Conservation (phyloP, 2,888 invertebrate genomes). For the Sinhomidia bicolor region DNA sequence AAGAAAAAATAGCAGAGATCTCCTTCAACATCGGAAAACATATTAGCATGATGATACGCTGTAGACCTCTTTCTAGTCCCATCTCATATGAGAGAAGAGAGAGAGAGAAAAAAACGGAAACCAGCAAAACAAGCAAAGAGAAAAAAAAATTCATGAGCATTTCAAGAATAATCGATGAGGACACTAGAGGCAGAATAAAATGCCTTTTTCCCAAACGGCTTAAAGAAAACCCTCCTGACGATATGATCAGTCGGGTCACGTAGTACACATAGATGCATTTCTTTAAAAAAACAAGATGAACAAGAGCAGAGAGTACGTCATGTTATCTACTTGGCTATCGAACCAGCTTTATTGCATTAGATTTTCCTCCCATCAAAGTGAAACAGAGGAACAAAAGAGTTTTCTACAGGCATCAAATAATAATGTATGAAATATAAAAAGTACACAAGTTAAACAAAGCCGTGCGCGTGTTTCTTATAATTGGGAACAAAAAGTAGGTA, state of each 20-base stretch:
- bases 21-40: too few species aligned
- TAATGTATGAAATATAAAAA: not conserved
- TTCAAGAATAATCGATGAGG: slow-evolving; percentile 39
- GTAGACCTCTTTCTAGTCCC: too few species aligned
- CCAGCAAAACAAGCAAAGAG: not conserved
- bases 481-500: too few species aligned
- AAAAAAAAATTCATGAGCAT: not conserved
- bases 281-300: too few species aligned
- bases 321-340: not conserved
- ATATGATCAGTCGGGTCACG: slow-evolving; percentile 3
- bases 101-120: too few species aligned
- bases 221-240: not conserved
- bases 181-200: not conserved
- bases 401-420: too few species aligned
- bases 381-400: too few species aligned
- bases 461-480: too few species aligned
- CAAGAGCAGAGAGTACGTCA: too few species aligned
- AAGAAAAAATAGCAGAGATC: too few species aligned
- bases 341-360: slow-evolving; percentile 35
- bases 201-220: not conserved
- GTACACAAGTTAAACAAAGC: not conserved
- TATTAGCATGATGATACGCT: too few species aligned
- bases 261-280: not conserved
- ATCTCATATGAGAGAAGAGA: too few species aligned
- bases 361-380: not conserved